Evolutionary conservation across 2,888 invertebrate species (phyloP).

Genomic region (Noctua janthina): DNA sequence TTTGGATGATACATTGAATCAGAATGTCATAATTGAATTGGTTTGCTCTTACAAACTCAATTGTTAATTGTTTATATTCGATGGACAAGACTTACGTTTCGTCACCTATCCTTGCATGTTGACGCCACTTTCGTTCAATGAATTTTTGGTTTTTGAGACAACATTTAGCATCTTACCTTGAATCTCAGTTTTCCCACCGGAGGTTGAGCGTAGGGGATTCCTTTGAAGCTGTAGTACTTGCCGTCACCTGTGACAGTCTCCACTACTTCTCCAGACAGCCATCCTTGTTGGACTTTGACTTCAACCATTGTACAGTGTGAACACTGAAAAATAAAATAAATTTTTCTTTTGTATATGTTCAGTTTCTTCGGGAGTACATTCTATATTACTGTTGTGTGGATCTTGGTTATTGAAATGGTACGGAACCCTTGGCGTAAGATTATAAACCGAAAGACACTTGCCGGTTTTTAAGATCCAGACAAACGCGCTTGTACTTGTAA

Average conservation of each 20-base stretch:
- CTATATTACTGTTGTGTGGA: background rate
- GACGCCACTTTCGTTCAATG: background rate
- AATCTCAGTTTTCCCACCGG: constrained; percentile 86
- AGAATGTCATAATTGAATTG: background rate
- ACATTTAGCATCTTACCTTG: constrained; percentile 74
- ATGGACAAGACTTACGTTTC: too few relatives aligned
- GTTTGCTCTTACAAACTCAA: background rate
- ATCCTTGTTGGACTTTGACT: constrained; percentile 71
- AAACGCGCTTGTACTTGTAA: background rate
- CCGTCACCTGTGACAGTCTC: constrained; percentile 66
- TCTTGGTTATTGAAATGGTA: background rate
- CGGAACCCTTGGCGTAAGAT: background rate
- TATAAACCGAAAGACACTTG: background rate
- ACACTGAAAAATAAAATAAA: constrained; percentile 10
- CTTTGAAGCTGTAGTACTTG: constrained; percentile 77
- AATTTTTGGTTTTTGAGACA: background rate
- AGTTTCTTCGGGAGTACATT: background rate
- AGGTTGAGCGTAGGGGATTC: constrained; percentile 88
- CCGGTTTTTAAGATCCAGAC: background rate
- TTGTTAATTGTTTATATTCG: background rate
- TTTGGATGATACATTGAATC: background rate
- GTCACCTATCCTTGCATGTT: background rate
- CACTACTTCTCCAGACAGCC: constrained; percentile 68
- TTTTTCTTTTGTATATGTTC: background rate
- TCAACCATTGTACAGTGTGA: constrained; percentile 54